Conservation (phyloP, 2,888 invertebrate genomes). For the Platycheirus rosarum region DNA sequence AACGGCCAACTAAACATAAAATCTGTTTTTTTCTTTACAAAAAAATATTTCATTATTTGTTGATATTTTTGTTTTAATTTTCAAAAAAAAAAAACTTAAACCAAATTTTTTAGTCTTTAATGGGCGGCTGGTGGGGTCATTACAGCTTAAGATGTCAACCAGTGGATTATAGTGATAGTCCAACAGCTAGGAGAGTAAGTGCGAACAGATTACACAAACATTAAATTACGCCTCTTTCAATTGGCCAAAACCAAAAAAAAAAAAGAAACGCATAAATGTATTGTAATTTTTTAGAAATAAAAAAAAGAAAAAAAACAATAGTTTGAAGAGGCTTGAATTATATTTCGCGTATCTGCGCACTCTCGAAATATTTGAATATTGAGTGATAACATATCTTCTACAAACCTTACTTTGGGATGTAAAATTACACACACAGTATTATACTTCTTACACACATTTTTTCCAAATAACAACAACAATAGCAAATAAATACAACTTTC, state of each 20-base stretch:
- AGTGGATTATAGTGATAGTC: conserved; percentile 92
- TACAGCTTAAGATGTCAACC: conserved; percentile 96
- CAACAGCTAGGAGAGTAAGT: conserved; percentile 93
- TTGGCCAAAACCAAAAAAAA: conserved; percentile 26
- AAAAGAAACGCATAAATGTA: conserved; percentile 1
- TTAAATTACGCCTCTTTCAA: conserved; percentile 55
- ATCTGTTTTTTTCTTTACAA: too few species aligned
- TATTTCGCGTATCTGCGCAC: conserved; percentile 74
- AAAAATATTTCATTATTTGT: conserved; percentile 73
- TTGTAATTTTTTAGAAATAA: neutral
- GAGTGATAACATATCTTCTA: conserved; percentile 30
- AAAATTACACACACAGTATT: conserved; percentile 24
- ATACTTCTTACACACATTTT: conserved; percentile 2
- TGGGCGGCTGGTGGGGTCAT: conserved; percentile 95
- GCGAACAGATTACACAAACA: conserved; percentile 74
- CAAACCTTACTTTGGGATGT: conserved; percentile 7
- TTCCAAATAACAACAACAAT: conserved; percentile 14
- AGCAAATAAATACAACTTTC: conserved; percentile 5
- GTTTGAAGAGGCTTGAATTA: conserved; percentile 71
- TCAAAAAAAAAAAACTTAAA: conserved; percentile 46
- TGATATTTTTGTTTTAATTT: conserved; percentile 76
- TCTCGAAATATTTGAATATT: conserved; percentile 72
- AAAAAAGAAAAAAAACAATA: conserved; percentile 37
- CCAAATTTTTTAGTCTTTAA: conserved; percentile 87
- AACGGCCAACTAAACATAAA: too few species aligned